phyloP scores from a whole-genome alignment of 2,797 vertebrate genomes.

The Anableps anableps region DNA sequence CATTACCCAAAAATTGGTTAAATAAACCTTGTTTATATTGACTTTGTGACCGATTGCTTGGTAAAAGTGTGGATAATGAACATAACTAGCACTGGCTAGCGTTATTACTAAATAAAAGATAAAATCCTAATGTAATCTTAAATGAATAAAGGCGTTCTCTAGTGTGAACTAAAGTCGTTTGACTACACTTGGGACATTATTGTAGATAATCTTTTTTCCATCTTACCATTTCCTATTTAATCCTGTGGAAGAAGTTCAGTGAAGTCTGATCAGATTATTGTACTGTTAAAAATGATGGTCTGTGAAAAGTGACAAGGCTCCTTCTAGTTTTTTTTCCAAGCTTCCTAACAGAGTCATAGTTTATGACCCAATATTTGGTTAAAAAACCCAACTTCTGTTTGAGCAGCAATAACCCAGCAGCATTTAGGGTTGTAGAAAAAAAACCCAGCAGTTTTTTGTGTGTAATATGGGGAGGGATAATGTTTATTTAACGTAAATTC shows the following conservation, averaged over 20 bases:
- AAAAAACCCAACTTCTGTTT: background rate
- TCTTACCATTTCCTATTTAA: background rate
- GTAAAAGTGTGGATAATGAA: background rate
- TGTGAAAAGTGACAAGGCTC: background rate
- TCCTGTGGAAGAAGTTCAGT: background rate
- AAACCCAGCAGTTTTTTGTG: background rate
- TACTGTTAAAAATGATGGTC: background rate
- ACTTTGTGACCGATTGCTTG: background rate
- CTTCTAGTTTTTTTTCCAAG: background rate
- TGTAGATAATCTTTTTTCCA: background rate
- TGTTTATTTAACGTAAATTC: conserved; percentile 2
- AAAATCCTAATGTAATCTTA: background rate
- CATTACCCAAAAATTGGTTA: background rate
- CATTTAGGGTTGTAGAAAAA: background rate
- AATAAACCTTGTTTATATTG: background rate
- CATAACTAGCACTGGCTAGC: background rate
- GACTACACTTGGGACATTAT: background rate
- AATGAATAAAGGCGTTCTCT: background rate
- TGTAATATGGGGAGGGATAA: background rate
- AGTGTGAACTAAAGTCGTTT: background rate
- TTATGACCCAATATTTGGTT: background rate
- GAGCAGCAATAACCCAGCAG: background rate
- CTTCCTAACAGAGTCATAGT: background rate
- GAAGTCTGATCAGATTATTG: background rate
- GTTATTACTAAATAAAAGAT: background rate